These are phyloP conservation scores for Prostheceraeus crozeri DNA, from an alignment of 2,888 invertebrate species.

Conservation along the genomic window DNA sequence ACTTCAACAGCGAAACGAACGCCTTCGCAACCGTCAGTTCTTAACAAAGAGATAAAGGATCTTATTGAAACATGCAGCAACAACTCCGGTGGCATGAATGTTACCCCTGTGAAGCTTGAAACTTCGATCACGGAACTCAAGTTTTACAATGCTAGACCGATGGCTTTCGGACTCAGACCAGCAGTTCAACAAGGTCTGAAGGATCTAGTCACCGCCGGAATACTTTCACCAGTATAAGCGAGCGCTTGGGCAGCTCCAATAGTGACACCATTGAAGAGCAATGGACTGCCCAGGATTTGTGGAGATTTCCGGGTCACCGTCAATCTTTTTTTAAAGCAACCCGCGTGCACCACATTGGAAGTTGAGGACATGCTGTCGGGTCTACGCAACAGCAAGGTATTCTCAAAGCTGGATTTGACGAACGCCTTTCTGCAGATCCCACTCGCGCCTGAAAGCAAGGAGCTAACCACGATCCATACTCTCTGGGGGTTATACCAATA, in stretches of 20 bases:
- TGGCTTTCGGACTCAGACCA: neutral
- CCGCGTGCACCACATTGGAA: neutral
- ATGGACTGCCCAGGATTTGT: slow-evolving; percentile 7
- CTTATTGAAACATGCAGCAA: slow-evolving; percentile 18
- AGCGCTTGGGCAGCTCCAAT: slow-evolving; percentile 18
- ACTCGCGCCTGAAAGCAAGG: neutral
- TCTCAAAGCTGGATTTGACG: slow-evolving; percentile 21
- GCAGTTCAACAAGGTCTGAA: slow-evolving; percentile 15
- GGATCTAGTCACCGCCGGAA: neutral
- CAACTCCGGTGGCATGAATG: neutral
- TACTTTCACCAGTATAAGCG: slow-evolving; percentile 2
- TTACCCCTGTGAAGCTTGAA: slow-evolving; percentile 9
- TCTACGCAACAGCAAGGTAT: neutral
- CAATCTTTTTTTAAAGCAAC: slow-evolving; percentile 23
- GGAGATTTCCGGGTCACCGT: slow-evolving; percentile 13
- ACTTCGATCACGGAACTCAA: slow-evolving; percentile 9
- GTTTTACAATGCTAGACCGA: slow-evolving; percentile 1
- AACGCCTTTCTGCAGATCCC: slow-evolving; percentile 23
- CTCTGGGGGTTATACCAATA: slow-evolving; percentile 5
- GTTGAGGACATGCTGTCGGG: slow-evolving; percentile 20
- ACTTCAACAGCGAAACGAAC: too few species aligned
- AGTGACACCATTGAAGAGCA: neutral
- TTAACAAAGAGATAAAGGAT: slow-evolving; percentile 8
- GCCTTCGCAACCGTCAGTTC: too few species aligned
- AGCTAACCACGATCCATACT: slow-evolving; percentile 4